Evolutionary conservation across 2,113 vertebrate genomes (phyloP).

Genomic region (Chelonoidis abingdonii): DNA sequence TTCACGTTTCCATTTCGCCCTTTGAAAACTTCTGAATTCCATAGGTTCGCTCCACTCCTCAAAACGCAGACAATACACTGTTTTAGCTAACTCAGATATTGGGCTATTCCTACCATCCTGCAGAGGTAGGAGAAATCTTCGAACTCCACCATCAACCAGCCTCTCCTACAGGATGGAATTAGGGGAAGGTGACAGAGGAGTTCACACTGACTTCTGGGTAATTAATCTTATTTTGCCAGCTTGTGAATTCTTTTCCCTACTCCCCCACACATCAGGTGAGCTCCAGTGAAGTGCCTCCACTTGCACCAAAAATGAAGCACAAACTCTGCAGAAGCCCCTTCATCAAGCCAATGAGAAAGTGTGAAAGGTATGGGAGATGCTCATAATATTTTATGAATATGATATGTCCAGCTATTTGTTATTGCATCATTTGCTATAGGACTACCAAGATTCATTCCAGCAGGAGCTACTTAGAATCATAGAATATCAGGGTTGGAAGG

Average conservation of each 20-base stretch:
- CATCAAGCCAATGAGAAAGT: background rate
- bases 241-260: too few species aligned
- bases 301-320: too few species aligned
- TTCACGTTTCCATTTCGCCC: background rate
- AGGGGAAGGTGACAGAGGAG: background rate
- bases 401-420: background rate
- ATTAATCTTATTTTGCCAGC: background rate
- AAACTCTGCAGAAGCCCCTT: background rate
- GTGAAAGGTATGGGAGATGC: background rate
- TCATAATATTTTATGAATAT: background rate
- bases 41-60: background rate
- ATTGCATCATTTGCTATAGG: background rate
- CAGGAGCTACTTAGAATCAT: background rate
- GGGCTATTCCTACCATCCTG: background rate
- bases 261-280: too few species aligned
- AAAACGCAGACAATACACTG: background rate
- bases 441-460: background rate
- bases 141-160: background rate
- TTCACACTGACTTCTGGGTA: background rate
- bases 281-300: too few species aligned
- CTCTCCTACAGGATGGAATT: background rate
- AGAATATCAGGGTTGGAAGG: too few species aligned
- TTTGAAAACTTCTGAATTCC: background rate
- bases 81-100: background rate
- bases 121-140: background rate